Conservation (phyloP, 2,888 invertebrate genomes). For the Ernsta delagoae region DNA sequence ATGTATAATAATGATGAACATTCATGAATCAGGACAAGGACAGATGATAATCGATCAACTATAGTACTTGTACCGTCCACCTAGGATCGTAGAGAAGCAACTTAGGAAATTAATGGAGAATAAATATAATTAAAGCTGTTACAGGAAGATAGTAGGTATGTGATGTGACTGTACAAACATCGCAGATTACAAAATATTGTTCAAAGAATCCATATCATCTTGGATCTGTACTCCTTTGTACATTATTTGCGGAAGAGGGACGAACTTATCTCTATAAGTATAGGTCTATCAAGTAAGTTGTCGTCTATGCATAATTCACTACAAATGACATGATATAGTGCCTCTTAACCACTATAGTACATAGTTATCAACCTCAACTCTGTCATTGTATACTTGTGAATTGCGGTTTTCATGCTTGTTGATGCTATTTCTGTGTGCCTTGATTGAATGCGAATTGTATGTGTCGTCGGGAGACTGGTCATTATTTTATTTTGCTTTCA, state of each 20-base stretch:
- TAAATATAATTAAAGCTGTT: no score
- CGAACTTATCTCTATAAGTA: not conserved
- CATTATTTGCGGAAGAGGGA: conserved; percentile 9
- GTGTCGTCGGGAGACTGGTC: conserved; percentile 11
- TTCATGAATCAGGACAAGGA: conserved; percentile 6
- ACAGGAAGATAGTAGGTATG: no score
- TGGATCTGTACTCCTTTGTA: not conserved
- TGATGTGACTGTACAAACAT: not conserved
- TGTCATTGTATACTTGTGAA: conserved; percentile 18
- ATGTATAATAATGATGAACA: conserved; percentile 4
- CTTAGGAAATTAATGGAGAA: not conserved
- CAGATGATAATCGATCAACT: not conserved
- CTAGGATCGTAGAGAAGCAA: not conserved
- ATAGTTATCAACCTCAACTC: conserved; percentile 15
- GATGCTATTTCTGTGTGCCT: not conserved
- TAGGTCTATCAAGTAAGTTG: conserved; percentile 14
- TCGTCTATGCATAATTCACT: conserved; percentile 27
- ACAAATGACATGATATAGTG: conserved; percentile 27
- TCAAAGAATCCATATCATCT: no score
- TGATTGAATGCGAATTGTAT: conserved; percentile 2
- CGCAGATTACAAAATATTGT: not conserved
- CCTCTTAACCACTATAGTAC: conserved; percentile 10
- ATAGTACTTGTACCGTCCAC: not conserved
- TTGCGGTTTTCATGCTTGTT: conserved; percentile 25
- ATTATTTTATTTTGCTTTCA: conserved; percentile 19